Conservation (phyloP, 2,888 invertebrate genomes). For the Bombylius discolor region DNA sequence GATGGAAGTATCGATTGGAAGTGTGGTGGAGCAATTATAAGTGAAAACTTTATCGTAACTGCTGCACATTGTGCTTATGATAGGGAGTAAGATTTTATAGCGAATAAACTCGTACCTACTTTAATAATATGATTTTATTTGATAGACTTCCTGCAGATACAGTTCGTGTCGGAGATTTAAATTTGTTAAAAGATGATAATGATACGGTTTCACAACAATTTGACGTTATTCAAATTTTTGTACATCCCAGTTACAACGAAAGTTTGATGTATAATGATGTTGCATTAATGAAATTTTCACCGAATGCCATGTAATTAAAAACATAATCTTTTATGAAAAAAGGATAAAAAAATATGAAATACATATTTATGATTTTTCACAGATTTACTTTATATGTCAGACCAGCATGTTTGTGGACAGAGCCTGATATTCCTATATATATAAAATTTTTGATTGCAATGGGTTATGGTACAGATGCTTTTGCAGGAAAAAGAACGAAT, state of each 20-base stretch:
- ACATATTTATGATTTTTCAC: neutral
- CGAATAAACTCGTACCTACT: too few species aligned
- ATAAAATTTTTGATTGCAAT: slow-evolving; percentile 41
- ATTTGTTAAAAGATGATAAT: slow-evolving; percentile 28
- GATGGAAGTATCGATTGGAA: slow-evolving; percentile 1
- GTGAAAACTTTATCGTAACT: slow-evolving; percentile 3
- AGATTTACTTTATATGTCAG: slow-evolving; percentile 23
- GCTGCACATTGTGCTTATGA: slow-evolving; percentile 7
- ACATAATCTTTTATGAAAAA: too few species aligned
- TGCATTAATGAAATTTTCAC: slow-evolving; percentile 42
- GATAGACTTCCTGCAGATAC: slow-evolving; percentile 18
- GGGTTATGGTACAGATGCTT: slow-evolving; percentile 47
- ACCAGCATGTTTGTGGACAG: slow-evolving; percentile 46
- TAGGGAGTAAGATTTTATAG: neutral
- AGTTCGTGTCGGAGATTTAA: slow-evolving; percentile 40
- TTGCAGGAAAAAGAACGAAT: slow-evolving; percentile 28
- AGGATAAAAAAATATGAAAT: too few species aligned
- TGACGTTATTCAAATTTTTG: slow-evolving; percentile 27
- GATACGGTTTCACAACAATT: slow-evolving; percentile 32
- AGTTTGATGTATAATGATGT: slow-evolving; percentile 49
- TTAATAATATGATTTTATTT: too few species aligned
- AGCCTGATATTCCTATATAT: slow-evolving; percentile 21
- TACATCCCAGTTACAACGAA: slow-evolving; percentile 37
- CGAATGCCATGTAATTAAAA: neutral
- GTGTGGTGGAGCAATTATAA: slow-evolving; percentile 5